phyloP scores from a whole-genome alignment of 2,888 invertebrate species.

The Epinotia ramella region DNA sequence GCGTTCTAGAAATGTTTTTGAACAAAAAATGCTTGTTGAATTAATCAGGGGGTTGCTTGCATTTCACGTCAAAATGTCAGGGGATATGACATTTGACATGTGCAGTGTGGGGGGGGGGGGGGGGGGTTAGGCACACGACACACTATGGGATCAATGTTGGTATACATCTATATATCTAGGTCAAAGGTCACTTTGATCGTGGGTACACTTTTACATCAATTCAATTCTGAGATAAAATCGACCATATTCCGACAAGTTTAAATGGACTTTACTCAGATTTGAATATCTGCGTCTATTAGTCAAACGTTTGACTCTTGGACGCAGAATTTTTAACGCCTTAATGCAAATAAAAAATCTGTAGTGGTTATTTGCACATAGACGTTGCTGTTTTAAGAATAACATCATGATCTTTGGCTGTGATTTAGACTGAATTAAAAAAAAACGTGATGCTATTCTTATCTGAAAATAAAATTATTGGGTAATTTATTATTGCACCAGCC shows the following conservation, averaged over 20 bases:
- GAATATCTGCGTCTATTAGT: slow-evolving; percentile 32
- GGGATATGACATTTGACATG: slow-evolving; percentile 29
- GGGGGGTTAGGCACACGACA: slow-evolving; percentile 38
- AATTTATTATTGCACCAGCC: slow-evolving; percentile 40
- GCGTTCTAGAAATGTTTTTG: background rate
- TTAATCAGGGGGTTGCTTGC: slow-evolving; percentile 26
- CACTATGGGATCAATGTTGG: slow-evolving; percentile 42
- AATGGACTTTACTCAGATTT: slow-evolving; percentile 28
- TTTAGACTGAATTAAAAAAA: slow-evolving; percentile 48
- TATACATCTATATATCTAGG: slow-evolving; percentile 37
- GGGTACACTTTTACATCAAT: slow-evolving; percentile 27
- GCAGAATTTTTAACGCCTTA: slow-evolving; percentile 36
- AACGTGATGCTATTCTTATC: slow-evolving; percentile 57
- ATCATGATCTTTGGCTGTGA: slow-evolving; percentile 58
- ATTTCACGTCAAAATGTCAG: slow-evolving; percentile 32
- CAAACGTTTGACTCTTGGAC: slow-evolving; percentile 31
- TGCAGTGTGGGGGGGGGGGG: slow-evolving; percentile 35
- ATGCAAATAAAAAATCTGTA: slow-evolving; percentile 28
- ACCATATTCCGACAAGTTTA: slow-evolving; percentile 5
- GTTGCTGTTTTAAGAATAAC: slow-evolving; percentile 52
- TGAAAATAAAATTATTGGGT: slow-evolving; percentile 48
- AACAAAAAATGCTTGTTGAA: slow-evolving; percentile 26
- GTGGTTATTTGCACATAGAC: slow-evolving; percentile 31
- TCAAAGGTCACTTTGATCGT: slow-evolving; percentile 19
- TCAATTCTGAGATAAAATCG: slow-evolving; percentile 30